Base-by-base conservation (phyloP, 1,140 invertebrate species). In the Cecropterus lyciades region DNA sequence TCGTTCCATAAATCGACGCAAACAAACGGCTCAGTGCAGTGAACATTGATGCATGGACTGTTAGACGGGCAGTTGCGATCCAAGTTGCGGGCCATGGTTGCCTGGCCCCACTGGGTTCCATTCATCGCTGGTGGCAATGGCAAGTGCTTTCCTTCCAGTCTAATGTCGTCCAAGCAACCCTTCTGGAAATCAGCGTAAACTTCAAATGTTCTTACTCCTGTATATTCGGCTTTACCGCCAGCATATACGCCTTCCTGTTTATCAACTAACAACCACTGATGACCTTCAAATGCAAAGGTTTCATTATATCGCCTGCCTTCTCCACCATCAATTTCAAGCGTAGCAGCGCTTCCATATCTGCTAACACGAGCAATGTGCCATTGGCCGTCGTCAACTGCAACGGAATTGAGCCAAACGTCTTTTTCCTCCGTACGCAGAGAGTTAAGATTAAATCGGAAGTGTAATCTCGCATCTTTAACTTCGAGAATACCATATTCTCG, bases 1-100 rank as follows among this genome's bases (percentile, higher is more conserved):
- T 97, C 96, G 90, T 97, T 98, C 98, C 98, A 99, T 0, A 99
- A 94, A 92, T 99, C 98, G 27, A 98, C 96, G 92, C 99, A 99
- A 72, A 98, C 97, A 86, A 98, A 98, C n/a, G 97, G 97, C 76
- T 97, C 96, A 0, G 96, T 96, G 84, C 98, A 99, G 70, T 96
- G 96, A 37, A 98, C 96, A 85, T 97, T 97, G 48, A 96, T 95
- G 85, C 98, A 99, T 15, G 98, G 98, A 80, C 98, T 98, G 77
- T 99, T 98, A 0, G 98, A 98, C 3, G 97, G 95, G 87, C 99
- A 99, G 77, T 97, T 96, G 51, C 95, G 95, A 75, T 97, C 96
- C 11, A 99, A 91, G 87, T 99, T 98, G 52, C 97, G 93, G 3
- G 96, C 97, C 95, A 98, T 97, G 16, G 97, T 98, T 0, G 98